Percentiles rank a stretch among this genome's conserved stretches.
Conservation (phyloP, 2,888 invertebrate genomes). For the Erebia palarica region DNA sequence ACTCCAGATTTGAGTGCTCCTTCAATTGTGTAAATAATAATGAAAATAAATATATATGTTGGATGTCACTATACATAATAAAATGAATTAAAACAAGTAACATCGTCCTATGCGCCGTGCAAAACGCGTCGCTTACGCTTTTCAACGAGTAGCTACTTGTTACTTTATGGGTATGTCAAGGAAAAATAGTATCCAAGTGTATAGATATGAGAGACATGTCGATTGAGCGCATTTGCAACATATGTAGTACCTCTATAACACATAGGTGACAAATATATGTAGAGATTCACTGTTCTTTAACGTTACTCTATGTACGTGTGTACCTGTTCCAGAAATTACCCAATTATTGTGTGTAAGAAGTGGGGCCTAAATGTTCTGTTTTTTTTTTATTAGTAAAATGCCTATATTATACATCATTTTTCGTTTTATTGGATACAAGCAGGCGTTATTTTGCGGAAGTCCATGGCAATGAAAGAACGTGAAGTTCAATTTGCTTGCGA, state of each 20-base stretch:
- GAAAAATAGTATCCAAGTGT: conserved; percentile 25
- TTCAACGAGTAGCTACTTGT: no score
- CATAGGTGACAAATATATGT: conserved; percentile 44
- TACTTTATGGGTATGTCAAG: no score
- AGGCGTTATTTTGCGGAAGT: no score
- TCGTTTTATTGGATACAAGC: not conserved
- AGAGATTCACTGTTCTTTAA: conserved; percentile 59
- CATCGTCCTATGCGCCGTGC: no score
- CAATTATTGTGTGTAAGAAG: conserved; percentile 54
- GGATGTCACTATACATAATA: no score
- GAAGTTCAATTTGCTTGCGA: no score
- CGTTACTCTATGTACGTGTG: conserved; percentile 67
- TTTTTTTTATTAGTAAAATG: conserved; percentile 43
- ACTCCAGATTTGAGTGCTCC: no score
- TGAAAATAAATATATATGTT: no score
- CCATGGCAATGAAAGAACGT: no score
- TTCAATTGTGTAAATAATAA: no score
- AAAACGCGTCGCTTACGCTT: no score
- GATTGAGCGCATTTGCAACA: conserved; percentile 44
- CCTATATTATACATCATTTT: not conserved
- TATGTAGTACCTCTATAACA: conserved; percentile 48
- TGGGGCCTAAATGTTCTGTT: conserved; percentile 63
- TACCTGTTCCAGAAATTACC: conserved; percentile 67
- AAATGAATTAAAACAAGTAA: no score
- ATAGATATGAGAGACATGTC: conserved; percentile 40